Conservation (phyloP, 2,888 invertebrate genomes). For the Operophtera brumata region DNA sequence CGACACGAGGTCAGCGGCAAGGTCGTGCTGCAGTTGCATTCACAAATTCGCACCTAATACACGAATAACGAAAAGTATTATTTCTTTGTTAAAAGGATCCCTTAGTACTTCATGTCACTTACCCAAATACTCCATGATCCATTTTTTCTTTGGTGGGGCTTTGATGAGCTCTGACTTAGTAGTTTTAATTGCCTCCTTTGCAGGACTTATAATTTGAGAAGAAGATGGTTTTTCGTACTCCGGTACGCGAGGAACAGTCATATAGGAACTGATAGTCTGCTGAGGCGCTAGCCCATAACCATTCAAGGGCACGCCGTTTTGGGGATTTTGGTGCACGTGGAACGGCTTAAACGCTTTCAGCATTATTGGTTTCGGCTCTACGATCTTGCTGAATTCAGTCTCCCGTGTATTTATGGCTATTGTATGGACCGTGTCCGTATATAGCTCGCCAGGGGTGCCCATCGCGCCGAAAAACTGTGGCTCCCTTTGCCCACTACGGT, state of each 20-base stretch:
- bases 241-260: slow-evolving; percentile 44
- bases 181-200: slow-evolving; percentile 49
- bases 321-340: slow-evolving; percentile 47
- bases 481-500: slow-evolving; percentile 53
- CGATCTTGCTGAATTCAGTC: slow-evolving; percentile 68
- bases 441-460: slow-evolving; percentile 63
- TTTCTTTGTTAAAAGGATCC: background rate
- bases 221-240: slow-evolving; percentile 50
- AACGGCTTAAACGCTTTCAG: slow-evolving; percentile 63
- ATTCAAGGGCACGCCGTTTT: slow-evolving; percentile 40
- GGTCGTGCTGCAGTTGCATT: slow-evolving; percentile 46
- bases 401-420: slow-evolving; percentile 70
- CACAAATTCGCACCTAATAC: slow-evolving; percentile 32
- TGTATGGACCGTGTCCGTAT: slow-evolving; percentile 62
- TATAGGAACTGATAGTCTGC: slow-evolving; percentile 48
- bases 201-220: slow-evolving; percentile 46
- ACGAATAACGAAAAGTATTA: background rate
- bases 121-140: slow-evolving; percentile 85
- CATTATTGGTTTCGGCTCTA: slow-evolving; percentile 68
- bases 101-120: slow-evolving; percentile 50
- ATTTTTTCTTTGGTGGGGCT: slow-evolving; percentile 87
- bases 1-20: slow-evolving; percentile 52
- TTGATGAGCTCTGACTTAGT: slow-evolving; percentile 48
- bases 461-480: slow-evolving; percentile 62
- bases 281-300: slow-evolving; percentile 53